Percentiles rank a stretch among this genome's conserved stretches.
Conservation (phyloP, 1,140 invertebrate species). For the Conopomorpha cramerella region DNA sequence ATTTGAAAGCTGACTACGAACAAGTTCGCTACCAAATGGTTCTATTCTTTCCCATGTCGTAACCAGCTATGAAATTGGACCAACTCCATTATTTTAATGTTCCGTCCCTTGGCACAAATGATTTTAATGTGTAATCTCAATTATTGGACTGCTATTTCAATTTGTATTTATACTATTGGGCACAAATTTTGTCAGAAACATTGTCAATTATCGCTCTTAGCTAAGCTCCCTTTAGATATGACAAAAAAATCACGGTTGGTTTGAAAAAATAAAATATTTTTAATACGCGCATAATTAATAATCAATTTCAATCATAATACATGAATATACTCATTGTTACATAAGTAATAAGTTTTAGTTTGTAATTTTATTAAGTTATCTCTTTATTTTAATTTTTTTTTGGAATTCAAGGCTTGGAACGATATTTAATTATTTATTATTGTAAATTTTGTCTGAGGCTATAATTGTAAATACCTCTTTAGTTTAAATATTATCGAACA, state of each 20-base stretch:
- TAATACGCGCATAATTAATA: slow-evolving; percentile 8
- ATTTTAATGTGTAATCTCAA: slow-evolving; percentile 11
- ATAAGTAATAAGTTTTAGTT: slow-evolving; percentile 38
- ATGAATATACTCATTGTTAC: slow-evolving; percentile 40
- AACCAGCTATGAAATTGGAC: too few species aligned
- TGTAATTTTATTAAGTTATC: slow-evolving; percentile 37
- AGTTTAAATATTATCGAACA: slow-evolving; percentile 14
- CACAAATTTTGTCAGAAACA: not conserved
- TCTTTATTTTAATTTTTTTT: slow-evolving; percentile 20
- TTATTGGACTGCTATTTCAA: slow-evolving; percentile 4
- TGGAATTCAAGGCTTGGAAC: slow-evolving; percentile 19
- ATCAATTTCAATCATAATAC: slow-evolving; percentile 42
- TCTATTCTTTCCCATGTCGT: too few species aligned
- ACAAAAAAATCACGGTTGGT: not conserved
- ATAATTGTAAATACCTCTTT: slow-evolving; percentile 46
- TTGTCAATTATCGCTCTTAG: too few species aligned
- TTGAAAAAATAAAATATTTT: not conserved
- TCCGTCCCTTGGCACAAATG: slow-evolving; percentile 38
- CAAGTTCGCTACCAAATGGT: too few species aligned
- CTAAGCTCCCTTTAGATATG: too few species aligned
- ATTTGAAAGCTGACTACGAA: too few species aligned
- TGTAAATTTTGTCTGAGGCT: slow-evolving; percentile 47
- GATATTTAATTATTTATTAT: slow-evolving; percentile 34
- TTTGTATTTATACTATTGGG: not conserved
- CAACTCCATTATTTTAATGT: too few species aligned